Base-by-base conservation (phyloP, 1,140 invertebrate genomes). In the Physella acuta region DNA sequence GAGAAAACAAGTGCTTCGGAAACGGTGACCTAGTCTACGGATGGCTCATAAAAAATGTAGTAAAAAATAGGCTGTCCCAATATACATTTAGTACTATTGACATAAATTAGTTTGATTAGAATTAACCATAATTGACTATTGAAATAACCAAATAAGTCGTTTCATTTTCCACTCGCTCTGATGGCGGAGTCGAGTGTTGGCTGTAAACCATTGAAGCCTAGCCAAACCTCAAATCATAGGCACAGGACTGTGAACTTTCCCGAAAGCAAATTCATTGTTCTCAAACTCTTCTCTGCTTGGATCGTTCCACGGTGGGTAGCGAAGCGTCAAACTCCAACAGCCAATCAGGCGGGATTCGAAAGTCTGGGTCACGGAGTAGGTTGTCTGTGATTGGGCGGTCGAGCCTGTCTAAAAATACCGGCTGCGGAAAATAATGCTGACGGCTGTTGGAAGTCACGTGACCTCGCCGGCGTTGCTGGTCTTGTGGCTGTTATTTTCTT, bases 241-340 rank as follows among this genome's bases (percentile, higher is more conserved):
- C 56, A 58, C 33, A 58, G n/a, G 59, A 36, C 59, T 61, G 37
- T 39, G 59, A 61, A 61, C 59, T 61, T 61, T 61, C 59, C 34
- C 34, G 36, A 61, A 39, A 37, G 36, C 36, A 34, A 39, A 37
- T 61, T 61, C 59, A 61, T 61, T 61, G 59, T 61, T 39, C 59
- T 39, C 3, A 8, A 31, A 34, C 59, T 61, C 34, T 31, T 39
- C 28, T 61, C 59, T 61, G 59, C 59, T 61, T 61, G 59, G 59
- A 61, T 61, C 59, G 59, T 61, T 61, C 59, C 59, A 36, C 37
- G 34, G 36, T 37, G 59, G 59, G 59, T 61, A 61, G 59, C 59
- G 59, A 61, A 61, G 59, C 59, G 36, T 61, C 59, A 39, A 61
- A 2, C 16, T 1, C 59, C 28, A 24, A 2, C 31, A 44, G 36